These are phyloP conservation scores for Xyliphius kryptos DNA, from an alignment of 2,113 vertebrate genomes.

Conservation along the genomic window DNA sequence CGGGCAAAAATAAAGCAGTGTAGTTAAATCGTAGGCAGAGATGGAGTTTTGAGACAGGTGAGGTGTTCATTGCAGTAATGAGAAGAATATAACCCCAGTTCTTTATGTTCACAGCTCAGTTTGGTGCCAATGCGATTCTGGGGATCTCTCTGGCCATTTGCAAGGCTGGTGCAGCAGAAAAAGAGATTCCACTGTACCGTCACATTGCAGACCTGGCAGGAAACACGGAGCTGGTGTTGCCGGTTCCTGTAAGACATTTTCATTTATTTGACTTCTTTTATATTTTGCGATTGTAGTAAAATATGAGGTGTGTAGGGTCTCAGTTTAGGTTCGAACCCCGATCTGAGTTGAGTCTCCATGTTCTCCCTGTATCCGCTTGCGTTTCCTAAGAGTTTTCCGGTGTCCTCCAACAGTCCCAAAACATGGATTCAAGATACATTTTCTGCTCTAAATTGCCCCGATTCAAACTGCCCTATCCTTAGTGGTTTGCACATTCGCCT, in stretches of 20 bases:
- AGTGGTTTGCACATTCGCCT: too few species aligned
- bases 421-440: too few species aligned
- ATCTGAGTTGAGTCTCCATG: too few species aligned
- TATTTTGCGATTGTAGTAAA: neutral
- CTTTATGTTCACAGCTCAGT: slow-evolving; percentile 70
- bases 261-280: neutral
- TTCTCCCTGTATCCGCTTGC: too few species aligned
- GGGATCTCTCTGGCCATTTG: slow-evolving; percentile 87
- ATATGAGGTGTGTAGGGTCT: too few species aligned
- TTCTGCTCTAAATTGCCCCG: too few species aligned
- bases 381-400: too few species aligned
- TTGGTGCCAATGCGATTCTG: slow-evolving; percentile 89
- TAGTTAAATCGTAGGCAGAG: too few species aligned
- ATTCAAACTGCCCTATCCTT: too few species aligned
- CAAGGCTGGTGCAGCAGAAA: slow-evolving; percentile 88
- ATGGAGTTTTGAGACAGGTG: neutral
- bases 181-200: slow-evolving; percentile 82
- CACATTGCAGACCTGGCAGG: slow-evolving; percentile 93
- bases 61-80: neutral
- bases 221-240: slow-evolving; percentile 89
- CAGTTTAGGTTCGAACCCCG: too few species aligned
- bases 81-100: neutral
- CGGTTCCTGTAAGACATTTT: slow-evolving; percentile 80
- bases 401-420: too few species aligned
- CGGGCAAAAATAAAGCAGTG: too few species aligned